Conservation (phyloP, 2,113 vertebrate species). For the Gymnocephalus cernua region DNA sequence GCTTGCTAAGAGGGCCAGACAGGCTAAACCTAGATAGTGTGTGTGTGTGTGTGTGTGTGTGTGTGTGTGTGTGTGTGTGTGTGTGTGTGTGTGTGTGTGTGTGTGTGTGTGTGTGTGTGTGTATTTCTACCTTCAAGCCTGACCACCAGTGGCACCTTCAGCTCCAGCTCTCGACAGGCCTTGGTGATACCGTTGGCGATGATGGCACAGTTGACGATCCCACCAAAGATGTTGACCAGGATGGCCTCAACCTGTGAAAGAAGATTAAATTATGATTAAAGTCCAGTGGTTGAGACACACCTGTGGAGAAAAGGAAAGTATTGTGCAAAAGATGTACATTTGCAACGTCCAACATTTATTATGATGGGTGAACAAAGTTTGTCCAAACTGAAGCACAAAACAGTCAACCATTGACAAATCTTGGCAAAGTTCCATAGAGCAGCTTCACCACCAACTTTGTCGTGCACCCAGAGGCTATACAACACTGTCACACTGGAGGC, state of each 20-base stretch:
- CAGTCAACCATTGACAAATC: not conserved
- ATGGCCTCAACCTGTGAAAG: slow-evolving; percentile 93
- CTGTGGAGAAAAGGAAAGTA: not conserved
- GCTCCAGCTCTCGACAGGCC: slow-evolving; percentile 93
- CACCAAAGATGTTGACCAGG: slow-evolving; percentile 98
- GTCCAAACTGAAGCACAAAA: not conserved
- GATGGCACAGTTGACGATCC: slow-evolving; percentile 98
- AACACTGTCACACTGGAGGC: slow-evolving; percentile 19
- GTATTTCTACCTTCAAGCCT: slow-evolving; percentile 92
- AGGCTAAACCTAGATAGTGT: not conserved
- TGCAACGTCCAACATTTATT: not conserved
- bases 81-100: not conserved
- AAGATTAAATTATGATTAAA: not conserved
- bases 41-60: not conserved
- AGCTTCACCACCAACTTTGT: not conserved
- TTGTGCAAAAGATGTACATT: not conserved
- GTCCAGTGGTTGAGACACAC: not conserved
- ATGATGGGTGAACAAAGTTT: not conserved
- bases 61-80: not conserved
- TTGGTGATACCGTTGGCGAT: slow-evolving; percentile 98
- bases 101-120: not conserved
- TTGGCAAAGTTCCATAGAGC: not conserved
- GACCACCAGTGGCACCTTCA: slow-evolving; percentile 96
- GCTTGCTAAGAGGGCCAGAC: not conserved
- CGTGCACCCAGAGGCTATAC: slow-evolving; percentile 7